Conservation (phyloP, 2,797 vertebrate species). For the Sebastes dallii region DNA sequence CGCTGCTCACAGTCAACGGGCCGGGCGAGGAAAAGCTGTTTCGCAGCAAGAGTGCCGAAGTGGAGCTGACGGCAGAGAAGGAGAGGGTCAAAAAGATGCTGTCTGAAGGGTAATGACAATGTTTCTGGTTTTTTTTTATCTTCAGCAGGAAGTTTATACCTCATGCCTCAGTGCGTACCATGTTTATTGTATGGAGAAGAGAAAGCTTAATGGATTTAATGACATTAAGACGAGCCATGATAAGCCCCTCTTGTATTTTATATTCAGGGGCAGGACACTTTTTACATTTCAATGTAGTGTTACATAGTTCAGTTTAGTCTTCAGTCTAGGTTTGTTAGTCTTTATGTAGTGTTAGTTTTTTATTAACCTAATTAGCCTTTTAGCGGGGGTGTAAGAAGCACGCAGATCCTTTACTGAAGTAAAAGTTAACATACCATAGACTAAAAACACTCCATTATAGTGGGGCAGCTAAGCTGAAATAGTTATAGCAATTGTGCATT, state of each 20-base stretch:
- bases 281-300: background rate
- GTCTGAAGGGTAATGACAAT: conserved; percentile 90
- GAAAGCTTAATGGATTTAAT: background rate
- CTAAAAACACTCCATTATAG: no score
- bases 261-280: background rate
- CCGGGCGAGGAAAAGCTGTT: conserved; percentile 93
- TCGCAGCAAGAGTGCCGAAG: conserved; percentile 92
- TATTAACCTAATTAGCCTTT: background rate
- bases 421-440: background rate
- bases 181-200: background rate
- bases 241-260: background rate
- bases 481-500: no score
- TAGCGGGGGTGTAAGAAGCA: background rate
- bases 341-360: background rate
- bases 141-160: background rate
- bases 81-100: conserved; percentile 95
- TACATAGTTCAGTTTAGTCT: background rate
- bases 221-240: background rate
- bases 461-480: no score
- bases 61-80: conserved; percentile 86
- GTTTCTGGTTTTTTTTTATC: background rate
- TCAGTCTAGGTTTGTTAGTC: background rate
- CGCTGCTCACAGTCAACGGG: conserved; percentile 86
- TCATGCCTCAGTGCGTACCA: background rate
- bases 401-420: background rate